Evolutionary conservation across 1,140 invertebrate species (phyloP).

Genomic region (Bombus impatiens): DNA sequence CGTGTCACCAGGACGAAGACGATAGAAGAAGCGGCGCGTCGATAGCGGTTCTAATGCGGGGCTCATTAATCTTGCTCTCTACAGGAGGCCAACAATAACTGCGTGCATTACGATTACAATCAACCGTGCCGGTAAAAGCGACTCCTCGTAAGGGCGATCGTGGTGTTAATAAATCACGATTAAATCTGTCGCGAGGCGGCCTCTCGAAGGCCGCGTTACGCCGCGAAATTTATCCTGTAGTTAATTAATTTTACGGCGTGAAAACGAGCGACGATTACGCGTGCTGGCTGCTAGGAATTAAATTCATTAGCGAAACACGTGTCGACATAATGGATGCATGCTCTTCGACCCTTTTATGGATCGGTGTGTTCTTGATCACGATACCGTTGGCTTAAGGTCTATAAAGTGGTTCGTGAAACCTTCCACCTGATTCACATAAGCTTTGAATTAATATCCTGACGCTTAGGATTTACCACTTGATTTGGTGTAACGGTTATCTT

Average conservation of each 20-base stretch:
- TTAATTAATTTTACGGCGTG: slow-evolving; percentile 40
- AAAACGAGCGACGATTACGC: slow-evolving; percentile 40
- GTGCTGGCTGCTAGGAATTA: slow-evolving; percentile 24
- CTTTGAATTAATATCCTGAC: background rate
- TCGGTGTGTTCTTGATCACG: background rate
- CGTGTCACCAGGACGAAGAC: slow-evolving; percentile 19
- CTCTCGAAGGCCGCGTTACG: slow-evolving; percentile 13
- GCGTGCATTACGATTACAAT: slow-evolving; percentile 45
- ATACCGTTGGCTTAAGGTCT: background rate
- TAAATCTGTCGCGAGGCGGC: slow-evolving; percentile 40
- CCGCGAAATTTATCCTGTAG: slow-evolving; percentile 33
- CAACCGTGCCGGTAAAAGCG: background rate
- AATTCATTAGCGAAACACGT: slow-evolving; percentile 30
- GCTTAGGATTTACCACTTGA: background rate
- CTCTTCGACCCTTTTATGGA: slow-evolving; percentile 1
- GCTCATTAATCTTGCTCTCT: slow-evolving; percentile 39
- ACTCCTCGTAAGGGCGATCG: slow-evolving; percentile 21
- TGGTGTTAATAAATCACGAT: slow-evolving; percentile 48
- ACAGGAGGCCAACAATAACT: slow-evolving; percentile 26
- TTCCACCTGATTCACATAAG: background rate
- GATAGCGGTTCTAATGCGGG: slow-evolving; percentile 29
- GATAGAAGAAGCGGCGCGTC: slow-evolving; percentile 4
- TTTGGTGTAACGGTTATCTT: too few relatives aligned
- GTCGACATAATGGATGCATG: slow-evolving; percentile 13
- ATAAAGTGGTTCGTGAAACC: background rate